A percentile compares a stretch with the other conserved stretches of the same genome.
phyloP scores from a whole-genome alignment of 2,888 invertebrate genomes.

The Empis livida region DNA sequence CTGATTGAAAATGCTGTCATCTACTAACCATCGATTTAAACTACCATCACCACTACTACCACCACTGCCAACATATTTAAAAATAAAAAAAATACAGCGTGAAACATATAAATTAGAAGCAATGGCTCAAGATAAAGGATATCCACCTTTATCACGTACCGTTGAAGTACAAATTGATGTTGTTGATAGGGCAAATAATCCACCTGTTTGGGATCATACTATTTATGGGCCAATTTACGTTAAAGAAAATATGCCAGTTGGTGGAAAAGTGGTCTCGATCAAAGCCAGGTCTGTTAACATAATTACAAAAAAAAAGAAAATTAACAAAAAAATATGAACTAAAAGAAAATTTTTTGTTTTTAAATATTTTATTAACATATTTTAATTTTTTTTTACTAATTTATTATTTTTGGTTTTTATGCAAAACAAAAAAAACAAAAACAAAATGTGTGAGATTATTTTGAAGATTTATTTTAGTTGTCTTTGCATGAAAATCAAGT shows the following conservation, averaged over 20 bases:
- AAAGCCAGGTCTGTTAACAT: slow-evolving; percentile 87
- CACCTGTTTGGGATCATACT: slow-evolving; percentile 92
- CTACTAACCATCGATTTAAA: no score
- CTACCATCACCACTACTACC: no score
- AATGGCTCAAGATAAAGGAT: slow-evolving; percentile 96
- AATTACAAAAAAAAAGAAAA: slow-evolving; percentile 8
- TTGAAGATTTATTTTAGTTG: no score
- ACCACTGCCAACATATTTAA: no score
- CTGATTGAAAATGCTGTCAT: no score
- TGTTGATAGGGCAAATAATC: slow-evolving; percentile 96
- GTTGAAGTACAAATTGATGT: slow-evolving; percentile 98
- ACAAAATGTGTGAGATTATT: neutral
- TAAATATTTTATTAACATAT: slow-evolving; percentile 3
- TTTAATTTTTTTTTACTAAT: slow-evolving; percentile 3
- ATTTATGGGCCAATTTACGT: slow-evolving; percentile 95
- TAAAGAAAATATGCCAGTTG: slow-evolving; percentile 95
- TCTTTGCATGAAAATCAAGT: no score
- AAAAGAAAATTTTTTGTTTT: slow-evolving; percentile 7
- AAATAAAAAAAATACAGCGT: slow-evolving; percentile 45
- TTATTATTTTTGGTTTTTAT: slow-evolving; percentile 6
- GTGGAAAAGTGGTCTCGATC: slow-evolving; percentile 94
- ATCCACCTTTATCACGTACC: slow-evolving; percentile 86
- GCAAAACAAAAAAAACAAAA: neutral
- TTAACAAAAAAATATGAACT: slow-evolving; percentile 12
- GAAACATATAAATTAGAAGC: slow-evolving; percentile 97